Conservation (phyloP, 2,797 vertebrate genomes). For the Ibycter americanus region DNA sequence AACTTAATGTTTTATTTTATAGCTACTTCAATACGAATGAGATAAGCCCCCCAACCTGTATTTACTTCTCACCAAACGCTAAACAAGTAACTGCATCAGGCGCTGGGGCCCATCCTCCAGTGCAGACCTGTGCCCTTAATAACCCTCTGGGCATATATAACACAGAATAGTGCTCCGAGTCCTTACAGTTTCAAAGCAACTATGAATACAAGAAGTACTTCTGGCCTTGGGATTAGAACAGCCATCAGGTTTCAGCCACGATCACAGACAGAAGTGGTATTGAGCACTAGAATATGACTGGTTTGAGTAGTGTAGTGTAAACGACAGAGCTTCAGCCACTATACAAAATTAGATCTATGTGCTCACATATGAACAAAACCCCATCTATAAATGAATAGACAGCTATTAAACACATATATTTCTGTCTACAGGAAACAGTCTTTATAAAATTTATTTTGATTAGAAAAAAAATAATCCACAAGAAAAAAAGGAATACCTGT, state of each 20-base stretch:
- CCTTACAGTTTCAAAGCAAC: background rate
- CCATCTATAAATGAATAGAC: background rate
- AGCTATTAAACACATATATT: background rate
- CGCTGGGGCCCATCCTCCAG: background rate
- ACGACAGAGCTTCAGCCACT: background rate
- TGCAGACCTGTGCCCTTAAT: background rate
- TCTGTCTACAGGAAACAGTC: background rate
- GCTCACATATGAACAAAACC: background rate
- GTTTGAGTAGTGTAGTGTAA: background rate
- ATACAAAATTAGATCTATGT: background rate
- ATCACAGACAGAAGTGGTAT: background rate
- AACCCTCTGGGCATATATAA: background rate
- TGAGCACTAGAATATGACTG: background rate
- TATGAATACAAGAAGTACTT: background rate
- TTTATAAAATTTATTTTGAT: background rate
- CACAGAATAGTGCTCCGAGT: background rate
- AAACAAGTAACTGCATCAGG: background rate
- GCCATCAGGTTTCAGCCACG: background rate
- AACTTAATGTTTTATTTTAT: background rate
- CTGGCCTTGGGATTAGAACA: background rate
- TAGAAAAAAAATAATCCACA: background rate
- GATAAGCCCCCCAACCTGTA: background rate
- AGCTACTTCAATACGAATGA: accelerated
- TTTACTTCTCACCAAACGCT: background rate
- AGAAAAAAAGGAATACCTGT: background rate